Evolutionary conservation across 2,888 invertebrate genomes (phyloP).

Genomic region (Anagyrus pseudococci): DNA sequence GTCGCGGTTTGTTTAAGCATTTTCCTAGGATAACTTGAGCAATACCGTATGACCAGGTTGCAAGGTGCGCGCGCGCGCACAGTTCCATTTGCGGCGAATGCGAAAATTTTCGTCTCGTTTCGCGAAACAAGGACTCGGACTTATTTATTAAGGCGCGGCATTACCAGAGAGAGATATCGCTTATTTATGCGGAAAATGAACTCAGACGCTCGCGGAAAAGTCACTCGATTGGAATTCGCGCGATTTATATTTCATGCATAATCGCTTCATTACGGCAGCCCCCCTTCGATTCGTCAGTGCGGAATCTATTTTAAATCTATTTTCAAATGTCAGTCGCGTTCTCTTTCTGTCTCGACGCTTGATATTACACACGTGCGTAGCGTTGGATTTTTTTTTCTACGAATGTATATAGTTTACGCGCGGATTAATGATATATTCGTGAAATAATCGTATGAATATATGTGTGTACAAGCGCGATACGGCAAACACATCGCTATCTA

Average conservation of each 20-base stretch:
- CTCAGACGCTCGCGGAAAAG: conserved; percentile 6
- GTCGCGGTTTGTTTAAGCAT: not conserved
- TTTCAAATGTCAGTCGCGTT: not conserved
- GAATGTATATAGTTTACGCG: too few species aligned
- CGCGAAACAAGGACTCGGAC: not conserved
- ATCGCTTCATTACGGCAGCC: conserved; percentile 15
- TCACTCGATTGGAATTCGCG: conserved; percentile 25
- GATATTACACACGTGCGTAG: not conserved
- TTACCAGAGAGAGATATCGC: not conserved
- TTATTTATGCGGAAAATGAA: conserved; percentile 15
- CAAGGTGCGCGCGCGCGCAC: not conserved
- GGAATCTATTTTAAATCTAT: not conserved
- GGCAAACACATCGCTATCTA: not conserved
- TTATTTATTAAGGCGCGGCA: not conserved
- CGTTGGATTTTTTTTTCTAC: not conserved
- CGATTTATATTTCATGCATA: conserved; percentile 13
- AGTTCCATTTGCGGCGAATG: too few species aligned
- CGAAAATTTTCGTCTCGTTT: not conserved
- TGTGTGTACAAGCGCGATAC: too few species aligned
- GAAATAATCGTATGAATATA: too few species aligned
- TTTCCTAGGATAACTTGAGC: not conserved
- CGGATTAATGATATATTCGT: too few species aligned
- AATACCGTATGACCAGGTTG: not conserved
- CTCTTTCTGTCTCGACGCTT: too few species aligned
- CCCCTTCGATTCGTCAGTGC: not conserved